Evolutionary conservation across 1,140 invertebrate genomes (phyloP).

Genomic region (Cyclina sinensis): DNA sequence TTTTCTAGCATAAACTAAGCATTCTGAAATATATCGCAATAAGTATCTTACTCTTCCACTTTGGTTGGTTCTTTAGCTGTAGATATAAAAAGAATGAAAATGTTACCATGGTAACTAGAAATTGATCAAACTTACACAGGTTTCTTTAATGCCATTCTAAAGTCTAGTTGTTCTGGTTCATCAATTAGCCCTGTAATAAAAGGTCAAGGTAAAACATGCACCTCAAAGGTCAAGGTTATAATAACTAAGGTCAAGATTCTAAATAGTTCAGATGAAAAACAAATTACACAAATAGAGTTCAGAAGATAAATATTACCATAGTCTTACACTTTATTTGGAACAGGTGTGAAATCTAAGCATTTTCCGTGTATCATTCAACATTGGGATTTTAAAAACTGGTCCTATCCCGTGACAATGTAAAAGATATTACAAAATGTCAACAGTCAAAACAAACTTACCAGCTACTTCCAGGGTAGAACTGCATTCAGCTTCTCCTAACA

Average conservation of each 20-base stretch:
- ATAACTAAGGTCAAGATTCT: too few relatives aligned
- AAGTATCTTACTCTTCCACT: constrained; percentile 60
- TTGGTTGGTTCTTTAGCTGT: constrained; percentile 48
- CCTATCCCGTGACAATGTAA: too few relatives aligned
- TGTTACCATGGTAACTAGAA: not conserved
- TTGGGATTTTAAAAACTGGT: too few relatives aligned
- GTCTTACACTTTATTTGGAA: too few relatives aligned
- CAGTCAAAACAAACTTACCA: constrained; percentile 28
- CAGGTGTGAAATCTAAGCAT: too few relatives aligned
- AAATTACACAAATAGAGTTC: too few relatives aligned
- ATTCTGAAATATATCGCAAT: not conserved
- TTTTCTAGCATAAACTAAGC: not conserved
- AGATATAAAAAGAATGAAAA: constrained; percentile 5
- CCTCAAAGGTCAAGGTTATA: not conserved
- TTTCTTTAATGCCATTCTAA: constrained; percentile 61
- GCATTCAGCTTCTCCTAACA: constrained; percentile 68
- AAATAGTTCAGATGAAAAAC: too few relatives aligned
- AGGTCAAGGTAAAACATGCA: constrained; percentile 26
- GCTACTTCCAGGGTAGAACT: constrained; percentile 60
- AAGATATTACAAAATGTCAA: too few relatives aligned
- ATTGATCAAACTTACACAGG: constrained; percentile 65
- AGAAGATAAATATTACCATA: too few relatives aligned
- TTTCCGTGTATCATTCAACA: too few relatives aligned
- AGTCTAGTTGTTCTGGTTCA: constrained; percentile 63
- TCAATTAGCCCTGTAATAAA: constrained; percentile 64